Evolutionary conservation across 2,888 invertebrate genomes (phyloP), one percentile per base, ranked within the genome.

Genomic region (Peribatodes rhomboidaria): DNA sequence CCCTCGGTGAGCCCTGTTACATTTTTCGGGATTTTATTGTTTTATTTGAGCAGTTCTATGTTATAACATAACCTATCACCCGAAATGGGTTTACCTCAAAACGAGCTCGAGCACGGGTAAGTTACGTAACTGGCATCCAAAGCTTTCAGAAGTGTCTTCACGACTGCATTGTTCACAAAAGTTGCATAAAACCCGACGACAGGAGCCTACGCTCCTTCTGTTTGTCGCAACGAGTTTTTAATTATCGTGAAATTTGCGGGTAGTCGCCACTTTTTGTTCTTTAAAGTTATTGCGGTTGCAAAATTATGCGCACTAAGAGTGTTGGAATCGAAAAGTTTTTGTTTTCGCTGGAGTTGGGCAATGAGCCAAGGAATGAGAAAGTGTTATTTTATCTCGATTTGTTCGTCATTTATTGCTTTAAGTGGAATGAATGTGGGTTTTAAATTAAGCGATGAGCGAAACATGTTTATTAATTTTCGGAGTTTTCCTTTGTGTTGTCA

Each of bases 101-200:
- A 67, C 33, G 47, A 49, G 46, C 47, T n/a, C 47, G n/a, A 54
- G 49, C 55, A 55, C 54, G 55, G 44, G 37, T n/a, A 59, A 61
- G 53, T 72, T 67, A 68, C 67, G 65, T 67, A 72, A 70, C 67
- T 59, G 53, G 65, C 65, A 53, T 67, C 66, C 62, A 52, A 56
- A 58, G 55, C 56, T 65, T 61, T 68, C 69, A 56, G 70, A 74
- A 75, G 72, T 70, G 75, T 73, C 73, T 71, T 75, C 73, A 71
- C 67, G 65, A 73, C 67, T 74, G 77, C 73, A 79, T 78, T 77
- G 75, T 79, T 77, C 74, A 70, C 70, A 70, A 72, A 70, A 72
- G 59, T 65, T 63, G 65, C 54, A 52, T 69, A 70, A 74, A 76
- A 75, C 68, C 74, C 70, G 39, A 61, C 62, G 68, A 70, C 68